A percentile compares a stretch with the other conserved stretches of the same genome.
phyloP scores from a whole-genome alignment of 1,140 invertebrate genomes.

The Pectinophora gossypiella region DNA sequence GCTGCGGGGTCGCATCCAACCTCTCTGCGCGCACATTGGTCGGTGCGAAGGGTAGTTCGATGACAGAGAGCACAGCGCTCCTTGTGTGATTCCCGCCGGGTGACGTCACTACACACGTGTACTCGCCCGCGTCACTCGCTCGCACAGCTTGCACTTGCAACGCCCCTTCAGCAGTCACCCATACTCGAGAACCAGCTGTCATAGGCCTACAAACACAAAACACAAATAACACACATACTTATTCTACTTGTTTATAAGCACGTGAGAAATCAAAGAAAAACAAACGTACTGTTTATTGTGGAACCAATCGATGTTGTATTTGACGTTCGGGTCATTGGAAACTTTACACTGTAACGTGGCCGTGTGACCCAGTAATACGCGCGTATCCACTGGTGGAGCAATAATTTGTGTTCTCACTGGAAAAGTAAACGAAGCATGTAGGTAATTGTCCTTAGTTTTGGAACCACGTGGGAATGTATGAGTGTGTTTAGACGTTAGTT shows the following conservation, averaged over 20 bases:
- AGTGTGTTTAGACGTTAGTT: no score
- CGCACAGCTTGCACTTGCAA: constrained; percentile 88
- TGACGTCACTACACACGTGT: constrained; percentile 89
- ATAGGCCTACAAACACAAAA: constrained; percentile 75
- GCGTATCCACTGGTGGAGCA: constrained; percentile 92
- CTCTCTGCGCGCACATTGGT: constrained; percentile 88
- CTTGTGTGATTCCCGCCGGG: constrained; percentile 94
- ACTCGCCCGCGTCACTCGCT: constrained; percentile 88
- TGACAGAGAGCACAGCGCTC: constrained; percentile 88
- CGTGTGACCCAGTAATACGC: constrained; percentile 91
- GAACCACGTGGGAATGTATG: no score
- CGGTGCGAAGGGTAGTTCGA: constrained; percentile 95
- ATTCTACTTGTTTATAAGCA: not conserved
- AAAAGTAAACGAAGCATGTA: constrained; percentile 21
- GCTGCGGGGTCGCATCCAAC: constrained; percentile 76
- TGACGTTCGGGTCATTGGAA: constrained; percentile 92
- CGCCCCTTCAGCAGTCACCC: constrained; percentile 84
- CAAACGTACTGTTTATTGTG: constrained; percentile 86
- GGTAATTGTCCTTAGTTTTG: not conserved
- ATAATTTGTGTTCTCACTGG: constrained; percentile 94
- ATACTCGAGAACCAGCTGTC: constrained; percentile 81
- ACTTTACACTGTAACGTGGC: constrained; percentile 95
- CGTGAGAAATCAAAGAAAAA: constrained; percentile 2
- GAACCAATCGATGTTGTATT: constrained; percentile 94
- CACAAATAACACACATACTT: constrained; percentile 1